A percentile compares a stretch with the other conserved stretches of the same genome.
Evolutionary conservation across 2,113 vertebrate species (phyloP).

Genomic region (Semnornis frantzii): DNA sequence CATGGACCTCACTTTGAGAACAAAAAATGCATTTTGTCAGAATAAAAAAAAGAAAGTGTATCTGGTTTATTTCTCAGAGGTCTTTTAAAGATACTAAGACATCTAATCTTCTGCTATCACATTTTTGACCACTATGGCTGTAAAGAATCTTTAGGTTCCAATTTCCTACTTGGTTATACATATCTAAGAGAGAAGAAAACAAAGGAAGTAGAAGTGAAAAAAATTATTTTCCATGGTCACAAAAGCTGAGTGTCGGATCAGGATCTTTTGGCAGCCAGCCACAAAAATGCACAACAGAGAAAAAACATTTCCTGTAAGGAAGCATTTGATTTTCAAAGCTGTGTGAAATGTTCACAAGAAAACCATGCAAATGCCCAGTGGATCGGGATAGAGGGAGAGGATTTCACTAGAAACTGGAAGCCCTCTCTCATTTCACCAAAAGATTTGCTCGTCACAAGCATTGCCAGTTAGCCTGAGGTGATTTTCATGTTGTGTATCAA

Average conservation of each 20-base stretch:
- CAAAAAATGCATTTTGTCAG: neutral
- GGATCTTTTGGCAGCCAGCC: constrained; percentile 18
- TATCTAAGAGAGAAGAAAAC: neutral
- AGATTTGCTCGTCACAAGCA: constrained; percentile 40
- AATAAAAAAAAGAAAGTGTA: neutral
- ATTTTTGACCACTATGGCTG: neutral
- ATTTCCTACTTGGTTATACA: neutral
- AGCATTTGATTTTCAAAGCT: constrained; percentile 61
- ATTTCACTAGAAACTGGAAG: constrained; percentile 45
- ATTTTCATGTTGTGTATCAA: constrained; percentile 51
- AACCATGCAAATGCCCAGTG: constrained; percentile 50
- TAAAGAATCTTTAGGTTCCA: neutral
- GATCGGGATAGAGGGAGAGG: neutral
- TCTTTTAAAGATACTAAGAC: neutral
- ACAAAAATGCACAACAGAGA: constrained; percentile 36
- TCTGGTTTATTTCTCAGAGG: neutral
- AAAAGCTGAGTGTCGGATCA: constrained; percentile 43
- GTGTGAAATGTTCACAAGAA: constrained; percentile 46
- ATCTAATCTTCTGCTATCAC: neutral
- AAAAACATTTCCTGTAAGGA: constrained; percentile 56
- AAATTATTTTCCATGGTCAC: neutral
- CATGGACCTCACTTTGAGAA: neutral
- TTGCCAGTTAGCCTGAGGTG: constrained; percentile 35
- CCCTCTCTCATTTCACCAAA: constrained; percentile 28
- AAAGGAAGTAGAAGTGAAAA: neutral